Evolutionary conservation across 2,113 vertebrate genomes (phyloP), one percentile per base, ranked within the genome.

Genomic region (Tachysurus vachellii): DNA sequence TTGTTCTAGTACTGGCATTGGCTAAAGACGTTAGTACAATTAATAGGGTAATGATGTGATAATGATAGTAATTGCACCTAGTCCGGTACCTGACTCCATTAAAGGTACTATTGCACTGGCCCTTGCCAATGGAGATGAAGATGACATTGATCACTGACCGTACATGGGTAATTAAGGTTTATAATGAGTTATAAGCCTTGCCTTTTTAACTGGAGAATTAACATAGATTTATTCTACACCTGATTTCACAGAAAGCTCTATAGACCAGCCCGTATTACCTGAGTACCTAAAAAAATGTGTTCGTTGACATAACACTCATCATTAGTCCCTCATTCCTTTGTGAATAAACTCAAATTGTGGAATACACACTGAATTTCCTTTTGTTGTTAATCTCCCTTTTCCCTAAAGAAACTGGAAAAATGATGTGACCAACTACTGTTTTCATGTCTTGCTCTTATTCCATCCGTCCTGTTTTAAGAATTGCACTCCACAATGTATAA

Each of bases 381-480:
- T 26, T 64, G 36, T 47, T 56, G 44, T 31, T 66, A 31, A 42
- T 59, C 42, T 56, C 59, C 50, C 42, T 19, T 9, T 2, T 28
- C 85, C n/a, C 36, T 28, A 26, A 85, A 71, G 36, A 44, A 68
- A 70, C 57, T 81, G 77, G 73, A 59, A 50, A 81, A 85, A 81
- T 9, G 11, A 66, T 64, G 57, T 66, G 85, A 86, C 85, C 76
- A 80, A 80, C 85, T 86, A 86, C 85, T 86, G 85, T 86, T 85
- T 84, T 42, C 23, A 13, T 53, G 23, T 76, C 50, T 53, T 53
- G 26, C 17, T 76, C 42, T 82, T 50, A 57, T n/a, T 64, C 47
- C 26, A 26, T 75, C 68, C 17, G 56, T 79, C 84, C 73, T 26
- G 28, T 71, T 81, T 82, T 86, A 73, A 80, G 62, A 19, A 54